Evolutionary conservation across 1,140 invertebrate species (phyloP), one percentile per base, ranked within the genome.

Genomic region (Parasteatoda tepidariorum): DNA sequence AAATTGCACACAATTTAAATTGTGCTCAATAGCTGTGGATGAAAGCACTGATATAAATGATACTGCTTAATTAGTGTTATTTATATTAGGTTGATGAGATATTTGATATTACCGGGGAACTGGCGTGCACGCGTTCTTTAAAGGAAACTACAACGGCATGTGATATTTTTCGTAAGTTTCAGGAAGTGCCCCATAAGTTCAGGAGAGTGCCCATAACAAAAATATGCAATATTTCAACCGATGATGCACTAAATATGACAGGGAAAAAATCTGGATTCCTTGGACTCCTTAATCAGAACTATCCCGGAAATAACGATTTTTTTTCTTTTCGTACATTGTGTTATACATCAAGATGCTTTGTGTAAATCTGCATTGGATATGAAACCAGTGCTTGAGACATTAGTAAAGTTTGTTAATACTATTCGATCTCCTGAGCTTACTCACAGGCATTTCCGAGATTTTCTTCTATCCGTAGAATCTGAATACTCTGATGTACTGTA

Each of bases 291-390:
- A 66, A 68, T 34, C 48, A 79, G 57, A 62, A 68, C 18, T 62
- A 70, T 55, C 55, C 57, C 28, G 78, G 34, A n/a, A 28, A 57
- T 55, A 70, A 68, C 34, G 30, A 70, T 2, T 59, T 62, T 70
- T 33, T 41, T 41, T 41, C 13, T 6, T 13, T 6, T 6, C 13
- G 38, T 82, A 41, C 62, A 79, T 57, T 79, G 76, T 30, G n/a
- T 82, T 61, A 55, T 82, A 22, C 26, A 82, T 82, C 78, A 82
- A 62, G 64, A 82, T 59, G 57, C 30, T 31, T 24, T 82, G 38
- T 82, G 78, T 82, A 82, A 82, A 82, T 55, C 78, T 82, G 62
- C 48, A 41, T 70, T 70, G 64, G 38, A 68, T 70, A 68, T 70
- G n/a, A 70, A 70, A 62, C 64, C 11, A 41, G 38, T 41, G 38